phyloP scores from a whole-genome alignment of 2,888 invertebrate species.

The Zaprionus lineosus region DNA sequence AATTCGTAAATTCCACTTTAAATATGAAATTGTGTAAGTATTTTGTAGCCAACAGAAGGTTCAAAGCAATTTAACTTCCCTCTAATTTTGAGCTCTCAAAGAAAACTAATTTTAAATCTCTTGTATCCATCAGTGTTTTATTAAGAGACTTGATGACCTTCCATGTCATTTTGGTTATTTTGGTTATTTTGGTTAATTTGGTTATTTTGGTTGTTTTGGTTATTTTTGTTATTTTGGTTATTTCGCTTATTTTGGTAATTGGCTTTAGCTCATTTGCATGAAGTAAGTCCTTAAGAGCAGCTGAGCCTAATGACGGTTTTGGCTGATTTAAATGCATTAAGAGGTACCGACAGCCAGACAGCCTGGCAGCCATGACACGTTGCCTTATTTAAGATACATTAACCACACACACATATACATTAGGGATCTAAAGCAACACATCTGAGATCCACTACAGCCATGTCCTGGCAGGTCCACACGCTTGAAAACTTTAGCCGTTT shows the following conservation, averaged over 20 bases:
- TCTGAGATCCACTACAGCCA: constrained; percentile 22
- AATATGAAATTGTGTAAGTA: too few species aligned
- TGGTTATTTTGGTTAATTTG: too few species aligned
- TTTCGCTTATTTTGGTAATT: constrained; percentile 9
- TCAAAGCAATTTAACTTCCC: too few species aligned
- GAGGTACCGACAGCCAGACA: constrained; percentile 43
- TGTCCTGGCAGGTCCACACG: constrained; percentile 29
- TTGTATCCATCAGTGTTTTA: background rate
- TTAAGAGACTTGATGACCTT: constrained; percentile 2
- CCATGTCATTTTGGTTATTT: background rate
- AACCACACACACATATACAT: constrained; percentile 42
- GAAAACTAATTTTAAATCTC: background rate
- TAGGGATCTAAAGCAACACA: constrained; percentile 19
- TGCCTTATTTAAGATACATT: constrained; percentile 67
- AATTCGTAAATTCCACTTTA: too few species aligned
- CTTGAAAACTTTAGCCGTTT: constrained; percentile 31
- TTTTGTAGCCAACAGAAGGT: too few species aligned
- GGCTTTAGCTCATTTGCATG: constrained; percentile 26
- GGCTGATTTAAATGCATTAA: constrained; percentile 40
- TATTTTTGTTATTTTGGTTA: background rate
- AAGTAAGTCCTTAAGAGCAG: constrained; percentile 21
- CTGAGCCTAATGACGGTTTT: constrained; percentile 47
- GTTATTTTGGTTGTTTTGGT: background rate
- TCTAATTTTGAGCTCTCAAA: background rate
- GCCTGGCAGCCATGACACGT: constrained; percentile 63